These are phyloP conservation scores for Sebastes iracundus DNA, from an alignment of 2,797 vertebrate genomes.

Conservation along the genomic window DNA sequence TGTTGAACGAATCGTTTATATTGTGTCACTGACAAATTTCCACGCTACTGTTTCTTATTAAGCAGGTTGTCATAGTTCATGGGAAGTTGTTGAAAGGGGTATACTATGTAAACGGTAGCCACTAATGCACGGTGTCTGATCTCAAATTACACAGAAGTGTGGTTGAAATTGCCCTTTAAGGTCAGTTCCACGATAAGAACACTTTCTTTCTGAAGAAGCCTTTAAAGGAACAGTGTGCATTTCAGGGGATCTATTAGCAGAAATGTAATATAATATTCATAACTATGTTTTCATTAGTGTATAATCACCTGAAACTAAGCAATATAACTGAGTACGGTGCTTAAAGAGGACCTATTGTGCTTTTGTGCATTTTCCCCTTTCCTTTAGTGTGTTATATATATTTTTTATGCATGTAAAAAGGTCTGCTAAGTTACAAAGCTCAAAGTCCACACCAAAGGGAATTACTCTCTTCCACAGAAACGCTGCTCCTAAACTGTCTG, in stretches of 20 bases:
- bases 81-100: background rate
- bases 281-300: too few species aligned
- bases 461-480: too few species aligned
- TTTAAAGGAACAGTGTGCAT: background rate
- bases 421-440: too few species aligned
- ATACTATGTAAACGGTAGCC: background rate
- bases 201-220: background rate
- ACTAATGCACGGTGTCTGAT: background rate
- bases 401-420: too few species aligned
- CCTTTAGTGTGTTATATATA: too few species aligned
- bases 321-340: too few species aligned
- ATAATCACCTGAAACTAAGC: too few species aligned
- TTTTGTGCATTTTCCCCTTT: too few species aligned
- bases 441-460: too few species aligned
- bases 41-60: background rate
- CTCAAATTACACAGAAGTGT: background rate
- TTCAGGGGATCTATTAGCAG: background rate
- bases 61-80: constrained; percentile 2
- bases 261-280: background rate
- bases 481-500: too few species aligned
- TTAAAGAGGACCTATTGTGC: too few species aligned
- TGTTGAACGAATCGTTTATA: background rate
- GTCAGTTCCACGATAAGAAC: background rate
- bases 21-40: constrained; percentile 44
- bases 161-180: background rate